A percentile compares a stretch with the other conserved stretches of the same genome.
Evolutionary conservation across 1,140 invertebrate genomes (phyloP).

Genomic region (Nephila pilipes): DNA sequence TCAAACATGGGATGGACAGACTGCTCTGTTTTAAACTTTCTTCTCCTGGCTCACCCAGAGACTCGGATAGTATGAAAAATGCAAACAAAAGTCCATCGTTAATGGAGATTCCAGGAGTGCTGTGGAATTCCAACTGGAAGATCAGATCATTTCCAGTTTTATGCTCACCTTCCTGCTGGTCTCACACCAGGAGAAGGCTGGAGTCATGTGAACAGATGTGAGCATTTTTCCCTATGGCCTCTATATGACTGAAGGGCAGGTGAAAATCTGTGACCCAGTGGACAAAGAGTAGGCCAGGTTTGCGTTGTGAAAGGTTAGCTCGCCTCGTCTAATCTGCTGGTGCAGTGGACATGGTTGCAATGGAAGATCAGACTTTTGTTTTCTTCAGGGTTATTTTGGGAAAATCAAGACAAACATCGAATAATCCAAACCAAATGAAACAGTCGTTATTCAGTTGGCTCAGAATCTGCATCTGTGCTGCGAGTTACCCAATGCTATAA

Average conservation of each 20-base stretch:
- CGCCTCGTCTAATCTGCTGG: background rate
- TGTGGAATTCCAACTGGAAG: background rate
- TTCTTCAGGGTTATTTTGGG: background rate
- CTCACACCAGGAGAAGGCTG: background rate
- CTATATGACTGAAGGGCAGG: background rate
- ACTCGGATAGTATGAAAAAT: background rate
- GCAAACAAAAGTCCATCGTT: conserved; percentile 1
- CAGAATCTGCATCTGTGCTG: too few relatives aligned
- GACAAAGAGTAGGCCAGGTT: background rate
- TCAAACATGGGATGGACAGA: background rate
- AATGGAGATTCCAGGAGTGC: conserved; percentile 37
- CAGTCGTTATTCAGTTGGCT: too few relatives aligned
- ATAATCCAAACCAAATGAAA: too few relatives aligned
- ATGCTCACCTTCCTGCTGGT: conserved; percentile 37
- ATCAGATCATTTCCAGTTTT: conserved; percentile 52
- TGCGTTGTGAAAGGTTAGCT: background rate
- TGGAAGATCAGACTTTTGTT: background rate
- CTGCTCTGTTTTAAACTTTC: background rate
- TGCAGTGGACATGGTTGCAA: background rate
- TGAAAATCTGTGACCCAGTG: background rate
- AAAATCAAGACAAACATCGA: too few relatives aligned
- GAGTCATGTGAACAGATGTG: background rate
- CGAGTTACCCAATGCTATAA: too few relatives aligned
- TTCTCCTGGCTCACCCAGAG: conserved; percentile 1
- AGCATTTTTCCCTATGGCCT: background rate